Percentiles rank a stretch among this genome's conserved stretches.
Evolutionary conservation across 2,888 invertebrate genomes (phyloP).

Genomic region (Plagodis pulveraria): DNA sequence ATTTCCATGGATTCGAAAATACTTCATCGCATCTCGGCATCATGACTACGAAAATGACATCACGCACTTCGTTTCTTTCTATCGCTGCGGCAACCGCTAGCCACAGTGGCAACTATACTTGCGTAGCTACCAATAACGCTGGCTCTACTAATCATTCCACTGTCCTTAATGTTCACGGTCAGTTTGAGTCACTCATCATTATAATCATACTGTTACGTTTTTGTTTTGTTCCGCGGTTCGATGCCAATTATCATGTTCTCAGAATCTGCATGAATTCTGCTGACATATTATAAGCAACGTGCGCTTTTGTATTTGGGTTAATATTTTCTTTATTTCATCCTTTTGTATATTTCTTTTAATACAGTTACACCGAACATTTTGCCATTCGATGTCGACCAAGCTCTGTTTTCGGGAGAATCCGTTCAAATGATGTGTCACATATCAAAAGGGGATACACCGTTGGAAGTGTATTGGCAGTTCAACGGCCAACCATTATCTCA

Average conservation of each 20-base stretch:
- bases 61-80: constrained; percentile 88
- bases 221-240: constrained; percentile 49
- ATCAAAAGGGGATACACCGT: constrained; percentile 87
- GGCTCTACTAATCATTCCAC: constrained; percentile 88
- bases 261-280: constrained; percentile 74
- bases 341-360: constrained; percentile 44
- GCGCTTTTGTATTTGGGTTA: constrained; percentile 49
- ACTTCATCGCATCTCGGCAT: constrained; percentile 85
- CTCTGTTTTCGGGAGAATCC: constrained; percentile 86
- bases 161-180: constrained; percentile 84
- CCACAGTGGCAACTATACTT: constrained; percentile 91
- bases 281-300: constrained; percentile 58
- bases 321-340: constrained; percentile 46
- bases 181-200: constrained; percentile 65
- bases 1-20: constrained; percentile 87
- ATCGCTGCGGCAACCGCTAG: constrained; percentile 88
- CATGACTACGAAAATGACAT: constrained; percentile 87
- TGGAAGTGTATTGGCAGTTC: constrained; percentile 87
- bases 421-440: constrained; percentile 87
- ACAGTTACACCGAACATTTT: constrained; percentile 85
- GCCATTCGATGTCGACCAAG: constrained; percentile 87
- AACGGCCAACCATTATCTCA: constrained; percentile 78
- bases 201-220: constrained; percentile 33
- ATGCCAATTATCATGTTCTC: constrained; percentile 58
- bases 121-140: constrained; percentile 89